phyloP scores from a whole-genome alignment of 2,888 invertebrate genomes.

The Heliconius ismenius region DNA sequence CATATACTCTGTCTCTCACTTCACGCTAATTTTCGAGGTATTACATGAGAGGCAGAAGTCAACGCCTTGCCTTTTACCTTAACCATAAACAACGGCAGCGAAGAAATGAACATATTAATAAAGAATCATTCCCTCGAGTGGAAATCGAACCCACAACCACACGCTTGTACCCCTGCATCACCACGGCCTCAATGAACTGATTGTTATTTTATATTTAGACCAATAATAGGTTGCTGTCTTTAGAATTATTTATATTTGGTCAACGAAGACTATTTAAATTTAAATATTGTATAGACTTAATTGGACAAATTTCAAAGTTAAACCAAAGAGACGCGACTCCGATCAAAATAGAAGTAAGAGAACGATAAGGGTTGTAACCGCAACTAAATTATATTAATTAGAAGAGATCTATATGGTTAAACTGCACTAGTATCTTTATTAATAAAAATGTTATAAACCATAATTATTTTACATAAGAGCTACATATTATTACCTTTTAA shows the following conservation, averaged over 20 bases:
- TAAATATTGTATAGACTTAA: conserved; percentile 1
- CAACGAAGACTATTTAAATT: neutral
- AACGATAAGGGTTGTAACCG: neutral
- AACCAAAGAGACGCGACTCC: neutral
- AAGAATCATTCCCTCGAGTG: too few species aligned
- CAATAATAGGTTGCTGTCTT: neutral
- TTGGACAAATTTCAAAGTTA: conserved; percentile 6
- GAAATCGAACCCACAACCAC: too few species aligned
- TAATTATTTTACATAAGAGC: neutral
- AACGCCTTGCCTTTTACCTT: too few species aligned
- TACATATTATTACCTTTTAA: too few species aligned
- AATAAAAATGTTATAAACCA: too few species aligned
- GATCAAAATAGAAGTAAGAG: conserved; percentile 13
- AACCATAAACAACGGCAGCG: too few species aligned
- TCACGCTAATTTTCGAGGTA: neutral
- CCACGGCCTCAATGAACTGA: too few species aligned
- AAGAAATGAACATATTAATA: too few species aligned
- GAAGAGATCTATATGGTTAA: neutral
- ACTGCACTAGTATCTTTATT: neutral
- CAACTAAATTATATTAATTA: conserved; percentile 7
- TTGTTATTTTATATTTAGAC: neutral
- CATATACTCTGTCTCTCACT: neutral
- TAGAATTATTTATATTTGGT: neutral
- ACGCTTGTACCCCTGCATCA: too few species aligned
- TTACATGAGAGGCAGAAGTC: too few species aligned